Percentiles rank a stretch among this genome's conserved stretches.
Evolutionary conservation across 2,113 vertebrate species (phyloP).

Genomic region (Scomber japonicus): DNA sequence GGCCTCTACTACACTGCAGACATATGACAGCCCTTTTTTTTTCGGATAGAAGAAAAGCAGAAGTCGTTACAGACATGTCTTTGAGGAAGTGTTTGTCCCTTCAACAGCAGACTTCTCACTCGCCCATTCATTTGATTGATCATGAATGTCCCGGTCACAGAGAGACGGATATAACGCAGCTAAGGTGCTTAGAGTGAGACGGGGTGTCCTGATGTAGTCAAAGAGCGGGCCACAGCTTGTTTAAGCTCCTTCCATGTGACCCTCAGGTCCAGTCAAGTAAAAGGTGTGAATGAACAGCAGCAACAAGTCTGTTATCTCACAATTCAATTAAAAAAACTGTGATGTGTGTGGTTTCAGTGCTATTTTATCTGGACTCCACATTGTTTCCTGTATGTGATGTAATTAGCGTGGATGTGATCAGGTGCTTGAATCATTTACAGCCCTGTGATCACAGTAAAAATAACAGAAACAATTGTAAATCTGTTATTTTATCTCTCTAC

Average conservation of each 20-base stretch:
- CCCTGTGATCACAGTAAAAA: background rate
- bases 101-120: background rate
- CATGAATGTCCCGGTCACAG: background rate
- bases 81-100: background rate
- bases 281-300: background rate
- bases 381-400: slow-evolving; percentile 2
- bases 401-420: background rate
- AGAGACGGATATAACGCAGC: slow-evolving; percentile 27
- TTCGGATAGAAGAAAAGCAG: slow-evolving; percentile 2
- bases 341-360: background rate
- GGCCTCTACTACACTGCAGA: background rate
- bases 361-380: background rate
- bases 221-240: background rate
- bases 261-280: background rate
- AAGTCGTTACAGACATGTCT: background rate
- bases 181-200: slow-evolving; percentile 39
- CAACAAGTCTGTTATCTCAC: background rate
- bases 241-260: background rate
- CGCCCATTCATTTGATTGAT: background rate
- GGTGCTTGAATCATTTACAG: background rate
- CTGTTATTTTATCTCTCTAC: background rate
- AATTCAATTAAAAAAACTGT: slow-evolving; percentile 14
- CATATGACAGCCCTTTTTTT: background rate
- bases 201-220: background rate
- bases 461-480: too few relatives aligned